phyloP scores from a whole-genome alignment of 2,797 vertebrate species.

The Morus bassanus region DNA sequence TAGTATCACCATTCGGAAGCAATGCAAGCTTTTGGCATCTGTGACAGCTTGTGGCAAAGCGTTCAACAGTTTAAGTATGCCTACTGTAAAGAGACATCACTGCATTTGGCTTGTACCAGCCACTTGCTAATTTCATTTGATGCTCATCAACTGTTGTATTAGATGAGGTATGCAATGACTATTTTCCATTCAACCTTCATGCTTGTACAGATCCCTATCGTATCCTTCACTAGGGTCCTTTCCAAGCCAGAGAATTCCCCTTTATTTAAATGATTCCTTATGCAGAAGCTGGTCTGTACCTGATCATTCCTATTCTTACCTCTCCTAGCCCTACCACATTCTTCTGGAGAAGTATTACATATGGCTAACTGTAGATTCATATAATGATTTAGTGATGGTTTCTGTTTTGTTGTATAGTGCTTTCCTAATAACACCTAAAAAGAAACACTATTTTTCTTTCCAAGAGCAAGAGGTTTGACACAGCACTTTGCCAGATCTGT shows the following conservation, averaged over 20 bases:
- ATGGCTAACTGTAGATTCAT: background rate
- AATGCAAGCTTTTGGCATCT: background rate
- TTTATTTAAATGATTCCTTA: background rate
- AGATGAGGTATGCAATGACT: background rate
- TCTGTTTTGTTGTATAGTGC: background rate
- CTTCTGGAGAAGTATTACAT: background rate
- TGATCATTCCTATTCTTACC: background rate
- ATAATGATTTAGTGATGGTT: background rate
- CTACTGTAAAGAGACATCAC: background rate
- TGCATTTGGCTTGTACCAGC: background rate
- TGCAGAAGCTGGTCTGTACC: background rate
- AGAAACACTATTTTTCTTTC: background rate
- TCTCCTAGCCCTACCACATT: background rate
- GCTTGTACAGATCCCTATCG: background rate
- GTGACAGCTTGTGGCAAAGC: background rate
- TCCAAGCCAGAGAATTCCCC: background rate
- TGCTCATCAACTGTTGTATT: background rate
- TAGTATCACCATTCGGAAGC: background rate
- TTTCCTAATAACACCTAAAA: background rate
- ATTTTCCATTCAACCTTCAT: background rate
- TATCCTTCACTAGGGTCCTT: background rate
- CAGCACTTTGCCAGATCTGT: background rate
- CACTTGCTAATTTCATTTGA: background rate
- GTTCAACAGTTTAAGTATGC: background rate
- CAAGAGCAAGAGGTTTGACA: background rate